Evolutionary conservation across 2,797 vertebrate species (phyloP).

Genomic region (Psittacula derbiana): DNA sequence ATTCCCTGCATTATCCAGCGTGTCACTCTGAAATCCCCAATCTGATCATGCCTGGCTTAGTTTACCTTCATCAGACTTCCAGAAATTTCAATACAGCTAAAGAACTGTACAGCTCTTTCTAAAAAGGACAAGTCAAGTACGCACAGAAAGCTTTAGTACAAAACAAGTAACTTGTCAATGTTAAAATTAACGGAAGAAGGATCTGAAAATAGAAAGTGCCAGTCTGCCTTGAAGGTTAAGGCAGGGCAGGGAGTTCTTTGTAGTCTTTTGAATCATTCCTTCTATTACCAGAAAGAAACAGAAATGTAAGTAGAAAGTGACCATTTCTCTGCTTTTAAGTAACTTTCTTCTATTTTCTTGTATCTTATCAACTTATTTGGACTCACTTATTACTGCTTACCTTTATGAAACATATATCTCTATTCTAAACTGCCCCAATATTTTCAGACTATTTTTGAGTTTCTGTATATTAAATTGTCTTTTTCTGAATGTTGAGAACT

Average conservation of each 20-base stretch:
- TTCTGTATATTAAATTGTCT: not conserved
- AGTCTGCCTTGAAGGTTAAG: not conserved
- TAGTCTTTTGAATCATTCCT: not conserved
- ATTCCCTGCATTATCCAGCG: not conserved
- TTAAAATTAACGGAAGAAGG: not conserved
- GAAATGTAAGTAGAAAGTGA: not conserved
- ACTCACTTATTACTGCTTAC: not conserved
- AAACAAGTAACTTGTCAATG: not conserved
- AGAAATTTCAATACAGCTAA: not conserved
- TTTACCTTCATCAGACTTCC: not conserved
- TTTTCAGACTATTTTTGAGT: not conserved
- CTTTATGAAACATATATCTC: not conserved
- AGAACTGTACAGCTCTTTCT: not conserved
- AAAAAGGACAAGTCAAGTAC: not conserved
- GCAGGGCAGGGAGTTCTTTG: not conserved
- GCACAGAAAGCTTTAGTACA: not conserved
- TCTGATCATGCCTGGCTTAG: not conserved
- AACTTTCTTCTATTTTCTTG: not conserved
- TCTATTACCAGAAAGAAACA: not conserved
- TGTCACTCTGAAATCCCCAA: not conserved
- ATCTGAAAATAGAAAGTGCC: not conserved
- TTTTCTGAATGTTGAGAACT: not conserved
- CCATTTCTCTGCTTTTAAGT: not conserved
- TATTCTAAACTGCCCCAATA: not conserved
- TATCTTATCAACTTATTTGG: not conserved